phyloP scores from a whole-genome alignment of 2,113 vertebrate species.

The Trogon surrucura region DNA sequence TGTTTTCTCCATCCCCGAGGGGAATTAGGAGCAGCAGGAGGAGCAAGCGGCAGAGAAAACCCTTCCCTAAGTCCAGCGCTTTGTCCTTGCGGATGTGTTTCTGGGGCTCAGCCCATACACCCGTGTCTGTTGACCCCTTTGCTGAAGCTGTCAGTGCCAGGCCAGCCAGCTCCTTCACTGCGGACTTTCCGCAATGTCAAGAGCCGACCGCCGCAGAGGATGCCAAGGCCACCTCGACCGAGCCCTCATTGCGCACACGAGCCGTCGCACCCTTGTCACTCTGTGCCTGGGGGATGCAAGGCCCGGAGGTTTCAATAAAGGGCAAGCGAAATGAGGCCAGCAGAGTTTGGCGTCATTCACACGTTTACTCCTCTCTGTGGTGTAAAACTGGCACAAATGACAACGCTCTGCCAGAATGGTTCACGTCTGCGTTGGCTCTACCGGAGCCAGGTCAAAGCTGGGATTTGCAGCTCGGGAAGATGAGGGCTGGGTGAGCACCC shows the following conservation, averaged over 20 bases:
- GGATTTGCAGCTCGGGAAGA: background rate
- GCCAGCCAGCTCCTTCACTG: background rate
- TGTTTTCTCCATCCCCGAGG: conserved; percentile 40
- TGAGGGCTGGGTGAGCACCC: background rate
- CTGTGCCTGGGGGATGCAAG: accelerated
- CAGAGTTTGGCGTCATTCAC: conserved; percentile 41
- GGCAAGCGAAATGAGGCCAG: conserved; percentile 42
- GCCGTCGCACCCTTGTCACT: accelerated
- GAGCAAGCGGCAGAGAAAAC: conserved; percentile 2
- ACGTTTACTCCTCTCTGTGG: background rate
- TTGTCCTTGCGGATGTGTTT: conserved; percentile 39
- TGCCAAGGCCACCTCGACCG: accelerated
- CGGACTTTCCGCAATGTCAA: background rate
- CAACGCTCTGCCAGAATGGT: background rate
- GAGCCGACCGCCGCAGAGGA: background rate
- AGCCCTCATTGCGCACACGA: accelerated
- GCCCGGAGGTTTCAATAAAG: background rate
- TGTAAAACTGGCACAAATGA: conserved; percentile 37
- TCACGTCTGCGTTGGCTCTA: background rate
- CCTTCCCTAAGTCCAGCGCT: background rate
- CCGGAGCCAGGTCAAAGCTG: conserved; percentile 18
- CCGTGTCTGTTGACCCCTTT: conserved; percentile 36
- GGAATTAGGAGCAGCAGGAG: conserved; percentile 22
- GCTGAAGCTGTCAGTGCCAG: background rate
- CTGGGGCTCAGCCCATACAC: conserved; percentile 9